Conservation (phyloP, 2,113 vertebrate species). For the Uropsilus gracilis region DNA sequence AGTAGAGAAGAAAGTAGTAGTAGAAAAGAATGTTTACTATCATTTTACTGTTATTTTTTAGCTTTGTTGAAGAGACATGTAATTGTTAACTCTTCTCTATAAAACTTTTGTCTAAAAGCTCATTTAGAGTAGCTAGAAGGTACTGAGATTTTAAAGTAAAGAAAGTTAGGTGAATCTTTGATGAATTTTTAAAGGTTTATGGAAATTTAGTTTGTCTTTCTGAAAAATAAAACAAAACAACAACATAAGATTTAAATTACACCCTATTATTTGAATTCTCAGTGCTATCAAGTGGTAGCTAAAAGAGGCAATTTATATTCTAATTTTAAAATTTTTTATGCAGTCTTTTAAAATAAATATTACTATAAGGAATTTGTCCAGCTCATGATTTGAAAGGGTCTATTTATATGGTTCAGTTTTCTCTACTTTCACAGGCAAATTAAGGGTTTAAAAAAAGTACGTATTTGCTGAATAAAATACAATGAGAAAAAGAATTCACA, state of each 20-base stretch:
- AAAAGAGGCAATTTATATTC: background rate
- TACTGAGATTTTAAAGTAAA: background rate
- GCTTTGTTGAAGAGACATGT: slow-evolving; percentile 29
- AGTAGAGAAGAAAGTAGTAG: background rate
- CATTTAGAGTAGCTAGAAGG: background rate
- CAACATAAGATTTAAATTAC: background rate
- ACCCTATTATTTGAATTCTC: slow-evolving; percentile 45
- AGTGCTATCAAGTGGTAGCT: background rate
- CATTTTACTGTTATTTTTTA: background rate
- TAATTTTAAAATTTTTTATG: slow-evolving; percentile 46
- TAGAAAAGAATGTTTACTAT: background rate
- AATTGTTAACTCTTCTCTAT: background rate
- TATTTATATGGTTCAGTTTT: slow-evolving; percentile 3
- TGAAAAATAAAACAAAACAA: no score
- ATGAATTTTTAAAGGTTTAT: background rate
- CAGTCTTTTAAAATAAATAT: slow-evolving; percentile 48
- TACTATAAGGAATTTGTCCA: background rate
- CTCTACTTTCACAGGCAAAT: background rate
- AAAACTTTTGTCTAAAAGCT: slow-evolving; percentile 29
- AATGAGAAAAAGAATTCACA: slow-evolving; percentile 1
- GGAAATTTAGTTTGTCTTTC: slow-evolving; percentile 52
- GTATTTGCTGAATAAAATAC: slow-evolving; percentile 24
- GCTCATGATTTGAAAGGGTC: background rate
- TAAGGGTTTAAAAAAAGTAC: background rate
- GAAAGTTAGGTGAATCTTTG: background rate